Conservation (phyloP, 2,888 invertebrate species). For the Agrotis segetum region DNA sequence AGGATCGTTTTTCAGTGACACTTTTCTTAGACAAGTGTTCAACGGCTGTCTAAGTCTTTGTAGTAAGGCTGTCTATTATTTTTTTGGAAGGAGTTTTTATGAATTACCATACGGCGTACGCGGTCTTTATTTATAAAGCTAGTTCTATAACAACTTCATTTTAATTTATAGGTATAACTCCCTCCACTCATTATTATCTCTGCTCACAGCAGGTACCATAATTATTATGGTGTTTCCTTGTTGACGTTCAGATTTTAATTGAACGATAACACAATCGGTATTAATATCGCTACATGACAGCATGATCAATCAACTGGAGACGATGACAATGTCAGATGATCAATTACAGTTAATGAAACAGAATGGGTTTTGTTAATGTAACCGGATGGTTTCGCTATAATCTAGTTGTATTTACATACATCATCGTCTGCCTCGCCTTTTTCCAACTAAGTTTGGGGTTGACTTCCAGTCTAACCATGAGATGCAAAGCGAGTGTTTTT, state of each 20-base stretch:
- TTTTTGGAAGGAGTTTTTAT: too few species aligned
- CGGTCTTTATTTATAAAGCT: too few species aligned
- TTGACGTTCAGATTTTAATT: constrained; percentile 48
- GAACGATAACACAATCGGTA: constrained; percentile 51
- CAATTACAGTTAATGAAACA: constrained; percentile 54
- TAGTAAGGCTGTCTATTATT: too few species aligned
- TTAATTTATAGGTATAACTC: not conserved
- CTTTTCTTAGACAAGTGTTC: too few species aligned
- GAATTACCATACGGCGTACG: too few species aligned
- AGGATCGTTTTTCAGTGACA: too few species aligned
- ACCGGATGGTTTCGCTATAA: constrained; percentile 6
- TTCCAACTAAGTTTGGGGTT: too few species aligned
- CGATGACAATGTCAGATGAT: constrained; percentile 43
- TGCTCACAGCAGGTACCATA: not conserved
- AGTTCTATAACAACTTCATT: too few species aligned
- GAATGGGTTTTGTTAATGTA: constrained; percentile 40
- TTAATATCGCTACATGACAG: constrained; percentile 43
- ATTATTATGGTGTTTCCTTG: constrained; percentile 2
- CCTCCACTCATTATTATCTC: not conserved
- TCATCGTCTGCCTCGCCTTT: too few species aligned
- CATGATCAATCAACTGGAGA: constrained; percentile 46
- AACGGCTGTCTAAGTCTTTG: too few species aligned
- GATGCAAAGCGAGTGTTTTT: too few species aligned
- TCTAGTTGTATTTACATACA: not conserved
- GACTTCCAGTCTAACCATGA: too few species aligned